These are phyloP conservation scores for Phymastichus coffea DNA, from an alignment of 1,140 invertebrate species.

Conservation along the genomic window DNA sequence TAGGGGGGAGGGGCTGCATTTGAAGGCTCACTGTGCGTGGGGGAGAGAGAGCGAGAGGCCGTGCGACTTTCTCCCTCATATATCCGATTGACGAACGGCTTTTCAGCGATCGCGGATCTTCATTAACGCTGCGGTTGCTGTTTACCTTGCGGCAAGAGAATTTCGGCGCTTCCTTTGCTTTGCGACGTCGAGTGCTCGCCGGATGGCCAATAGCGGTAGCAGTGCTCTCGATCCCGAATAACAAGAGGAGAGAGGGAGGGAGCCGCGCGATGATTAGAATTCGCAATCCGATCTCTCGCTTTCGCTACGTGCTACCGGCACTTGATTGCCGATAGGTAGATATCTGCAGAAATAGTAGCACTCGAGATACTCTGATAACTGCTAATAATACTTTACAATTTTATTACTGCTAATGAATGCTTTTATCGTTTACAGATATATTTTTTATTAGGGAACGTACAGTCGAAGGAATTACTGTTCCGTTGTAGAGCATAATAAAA, in stretches of 20 bases:
- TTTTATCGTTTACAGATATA: no score
- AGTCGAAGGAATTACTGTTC: no score
- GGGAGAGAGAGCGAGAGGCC: neutral
- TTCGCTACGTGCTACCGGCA: no score
- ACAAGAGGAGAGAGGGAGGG: neutral
- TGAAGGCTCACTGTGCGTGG: neutral
- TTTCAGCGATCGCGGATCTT: slow-evolving; percentile 21
- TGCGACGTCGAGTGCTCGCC: neutral
- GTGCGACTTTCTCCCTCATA: no score
- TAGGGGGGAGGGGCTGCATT: no score
- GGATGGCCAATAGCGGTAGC: neutral
- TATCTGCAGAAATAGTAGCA: no score
- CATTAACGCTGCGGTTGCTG: slow-evolving; percentile 18
- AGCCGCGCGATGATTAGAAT: slow-evolving; percentile 1
- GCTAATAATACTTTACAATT: no score
- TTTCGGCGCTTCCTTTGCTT: neutral
- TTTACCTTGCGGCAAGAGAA: slow-evolving; percentile 14
- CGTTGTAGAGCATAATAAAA: no score
- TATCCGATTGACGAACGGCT: slow-evolving; percentile 20
- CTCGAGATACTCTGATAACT: no score
- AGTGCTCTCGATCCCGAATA: neutral
- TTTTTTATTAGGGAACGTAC: no score
- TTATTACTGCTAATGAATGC: no score
- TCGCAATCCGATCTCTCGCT: slow-evolving; percentile 16
- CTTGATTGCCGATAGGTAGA: slow-evolving; percentile 19